phyloP scores from a whole-genome alignment of 2,113 vertebrate genomes.

The Aspiorhynchus laticeps region DNA sequence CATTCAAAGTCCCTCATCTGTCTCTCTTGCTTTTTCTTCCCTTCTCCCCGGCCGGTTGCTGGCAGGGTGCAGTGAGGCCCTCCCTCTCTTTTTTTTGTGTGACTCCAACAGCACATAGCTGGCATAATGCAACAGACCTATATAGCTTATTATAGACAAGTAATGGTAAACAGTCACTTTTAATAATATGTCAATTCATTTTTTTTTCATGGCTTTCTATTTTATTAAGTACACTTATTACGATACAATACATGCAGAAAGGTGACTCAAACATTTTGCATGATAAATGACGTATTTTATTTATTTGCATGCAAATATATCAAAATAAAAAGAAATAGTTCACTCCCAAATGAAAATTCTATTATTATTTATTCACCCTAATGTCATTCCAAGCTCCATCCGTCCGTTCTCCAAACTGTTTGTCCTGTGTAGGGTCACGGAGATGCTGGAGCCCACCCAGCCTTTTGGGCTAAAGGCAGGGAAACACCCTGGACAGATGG shows the following conservation, averaged over 20 bases:
- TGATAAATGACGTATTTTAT: background rate
- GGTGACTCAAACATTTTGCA: background rate
- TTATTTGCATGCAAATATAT: background rate
- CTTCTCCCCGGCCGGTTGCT: background rate
- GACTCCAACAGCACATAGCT: slow-evolving; percentile 45
- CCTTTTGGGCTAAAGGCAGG: background rate
- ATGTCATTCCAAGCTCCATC: background rate
- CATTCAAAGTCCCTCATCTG: slow-evolving; percentile 21
- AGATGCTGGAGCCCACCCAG: background rate
- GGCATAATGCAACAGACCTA: slow-evolving; percentile 41
- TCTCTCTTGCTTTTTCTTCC: slow-evolving; percentile 9
- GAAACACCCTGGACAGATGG: background rate
- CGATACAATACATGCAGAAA: background rate
- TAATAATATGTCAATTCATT: background rate
- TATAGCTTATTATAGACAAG: slow-evolving; percentile 65
- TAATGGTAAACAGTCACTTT: slow-evolving; percentile 57
- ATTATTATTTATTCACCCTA: background rate
- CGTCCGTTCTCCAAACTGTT: background rate
- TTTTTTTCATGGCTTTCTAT: background rate
- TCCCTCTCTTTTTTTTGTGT: background rate
- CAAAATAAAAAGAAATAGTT: background rate
- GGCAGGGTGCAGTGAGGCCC: background rate
- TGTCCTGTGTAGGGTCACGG: background rate
- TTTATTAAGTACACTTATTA: background rate
- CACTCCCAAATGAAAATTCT: background rate